Conservation (phyloP, 2,113 vertebrate genomes). For the Myiozetetes cayanensis region DNA sequence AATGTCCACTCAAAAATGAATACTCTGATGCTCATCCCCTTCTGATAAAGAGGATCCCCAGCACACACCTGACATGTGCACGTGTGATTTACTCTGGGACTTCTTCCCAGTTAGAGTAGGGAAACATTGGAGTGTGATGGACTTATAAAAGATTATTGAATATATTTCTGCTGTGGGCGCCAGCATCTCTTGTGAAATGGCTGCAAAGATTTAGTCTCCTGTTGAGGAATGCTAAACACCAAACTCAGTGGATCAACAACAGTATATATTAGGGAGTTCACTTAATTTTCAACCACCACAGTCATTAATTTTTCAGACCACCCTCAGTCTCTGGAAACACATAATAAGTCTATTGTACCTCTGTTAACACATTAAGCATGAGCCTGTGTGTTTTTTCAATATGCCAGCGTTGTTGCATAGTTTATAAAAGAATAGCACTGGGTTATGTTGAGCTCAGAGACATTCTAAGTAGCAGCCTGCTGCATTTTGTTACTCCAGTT, state of each 20-base stretch:
- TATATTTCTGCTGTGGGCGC: slow-evolving; percentile 73
- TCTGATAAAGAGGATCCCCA: neutral
- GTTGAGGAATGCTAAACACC: slow-evolving; percentile 81
- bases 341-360: slow-evolving; percentile 66
- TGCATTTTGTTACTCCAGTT: slow-evolving; percentile 33
- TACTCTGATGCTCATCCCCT: neutral
- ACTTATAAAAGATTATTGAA: slow-evolving; percentile 65
- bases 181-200: slow-evolving; percentile 75
- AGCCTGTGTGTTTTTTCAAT: slow-evolving; percentile 66
- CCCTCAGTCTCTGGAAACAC: slow-evolving; percentile 74
- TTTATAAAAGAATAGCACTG: slow-evolving; percentile 67
- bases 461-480: slow-evolving; percentile 18
- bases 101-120: neutral
- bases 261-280: slow-evolving; percentile 78
- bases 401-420: slow-evolving; percentile 61
- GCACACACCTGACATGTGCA: slow-evolving; percentile 32
- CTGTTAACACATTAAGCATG: slow-evolving; percentile 58
- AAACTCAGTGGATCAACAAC: slow-evolving; percentile 73
- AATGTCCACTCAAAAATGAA: neutral
- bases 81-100: neutral
- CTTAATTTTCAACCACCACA: slow-evolving; percentile 77
- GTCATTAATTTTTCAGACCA: slow-evolving; percentile 82
- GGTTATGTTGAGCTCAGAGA: slow-evolving; percentile 42
- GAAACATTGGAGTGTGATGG: neutral
- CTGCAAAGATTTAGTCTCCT: slow-evolving; percentile 78